Evolutionary conservation across 2,888 invertebrate species (phyloP).

Genomic region (Ennomos fuscantarius): DNA sequence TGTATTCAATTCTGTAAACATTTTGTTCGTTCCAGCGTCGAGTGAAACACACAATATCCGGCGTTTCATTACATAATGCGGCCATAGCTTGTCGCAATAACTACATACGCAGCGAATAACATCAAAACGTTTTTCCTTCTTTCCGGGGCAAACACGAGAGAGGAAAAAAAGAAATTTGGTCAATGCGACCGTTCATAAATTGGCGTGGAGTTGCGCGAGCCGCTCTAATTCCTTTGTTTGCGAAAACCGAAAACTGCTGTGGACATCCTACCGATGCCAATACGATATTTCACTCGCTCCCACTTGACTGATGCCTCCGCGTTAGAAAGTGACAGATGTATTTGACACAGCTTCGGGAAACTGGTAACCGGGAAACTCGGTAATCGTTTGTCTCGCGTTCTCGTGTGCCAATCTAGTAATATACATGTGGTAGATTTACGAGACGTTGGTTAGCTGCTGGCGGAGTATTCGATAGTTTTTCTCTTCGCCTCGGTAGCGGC

Average conservation of each 20-base stretch:
- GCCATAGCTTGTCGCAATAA: constrained; percentile 38
- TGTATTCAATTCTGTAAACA: constrained; percentile 23
- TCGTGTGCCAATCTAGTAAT: constrained; percentile 53
- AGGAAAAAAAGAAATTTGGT: constrained; percentile 68
- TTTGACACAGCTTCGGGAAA: constrained; percentile 43
- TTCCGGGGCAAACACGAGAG: constrained; percentile 54
- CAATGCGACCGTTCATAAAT: constrained; percentile 75
- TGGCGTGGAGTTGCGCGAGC: constrained; percentile 64
- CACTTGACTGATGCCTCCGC: constrained; percentile 66
- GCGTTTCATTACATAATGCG: constrained; percentile 56
- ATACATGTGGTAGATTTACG: constrained; percentile 58
- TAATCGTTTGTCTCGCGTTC: constrained; percentile 53
- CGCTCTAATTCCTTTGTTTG: constrained; percentile 82
- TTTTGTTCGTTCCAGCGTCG: constrained; percentile 34
- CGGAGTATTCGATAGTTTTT: constrained; percentile 50
- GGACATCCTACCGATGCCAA: constrained; percentile 64
- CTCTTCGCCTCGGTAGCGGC: constrained; percentile 51
- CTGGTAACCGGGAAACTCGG: constrained; percentile 48
- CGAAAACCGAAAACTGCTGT: constrained; percentile 76
- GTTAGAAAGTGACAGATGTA: constrained; percentile 74
- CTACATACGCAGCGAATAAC: constrained; percentile 49
- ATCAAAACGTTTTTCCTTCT: constrained; percentile 61
- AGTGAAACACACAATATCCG: constrained; percentile 49
- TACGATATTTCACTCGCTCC: constrained; percentile 75
- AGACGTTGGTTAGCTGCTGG: constrained; percentile 47